Percentiles rank a stretch among this genome's conserved stretches.
Conservation (phyloP, 2,113 vertebrate species). For the Micronycteris hirsuta region DNA sequence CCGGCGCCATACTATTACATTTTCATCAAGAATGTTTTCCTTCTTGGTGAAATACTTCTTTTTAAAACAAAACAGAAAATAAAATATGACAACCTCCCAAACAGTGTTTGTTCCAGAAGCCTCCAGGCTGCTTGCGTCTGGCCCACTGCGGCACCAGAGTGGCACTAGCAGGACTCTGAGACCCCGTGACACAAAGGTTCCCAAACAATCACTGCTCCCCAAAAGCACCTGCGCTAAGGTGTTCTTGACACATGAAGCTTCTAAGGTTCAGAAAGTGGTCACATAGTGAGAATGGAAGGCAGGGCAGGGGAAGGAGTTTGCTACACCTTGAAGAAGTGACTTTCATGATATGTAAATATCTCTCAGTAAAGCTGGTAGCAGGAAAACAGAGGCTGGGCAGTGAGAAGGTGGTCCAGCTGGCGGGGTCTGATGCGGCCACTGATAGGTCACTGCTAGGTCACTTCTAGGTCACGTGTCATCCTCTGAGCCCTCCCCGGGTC, state of each 20-base stretch:
- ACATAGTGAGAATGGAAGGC: not conserved
- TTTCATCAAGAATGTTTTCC: not conserved
- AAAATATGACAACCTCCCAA: not conserved
- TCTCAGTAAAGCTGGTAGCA: not conserved
- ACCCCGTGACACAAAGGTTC: accelerated
- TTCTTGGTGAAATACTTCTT: not conserved
- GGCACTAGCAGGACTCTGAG: not conserved
- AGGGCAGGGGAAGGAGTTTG: not conserved
- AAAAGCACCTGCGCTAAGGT: not conserved
- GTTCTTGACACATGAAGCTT: not conserved
- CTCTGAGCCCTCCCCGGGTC: not conserved
- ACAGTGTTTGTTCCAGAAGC: not conserved
- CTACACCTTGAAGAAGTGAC: not conserved
- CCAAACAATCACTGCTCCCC: not conserved
- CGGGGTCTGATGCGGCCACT: not conserved
- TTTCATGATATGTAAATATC: not conserved
- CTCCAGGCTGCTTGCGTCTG: not conserved
- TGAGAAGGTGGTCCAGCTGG: not conserved
- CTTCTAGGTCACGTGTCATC: accelerated
- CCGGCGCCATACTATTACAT: not conserved
- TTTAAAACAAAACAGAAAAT: slow-evolving; percentile 22
- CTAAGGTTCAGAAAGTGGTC: not conserved
- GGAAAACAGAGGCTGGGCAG: too few species aligned
- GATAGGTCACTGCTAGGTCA: not conserved
- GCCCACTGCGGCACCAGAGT: not conserved